Evolutionary conservation across 2,888 invertebrate species (phyloP).

Genomic region (Aporophyla lueneburgensis): DNA sequence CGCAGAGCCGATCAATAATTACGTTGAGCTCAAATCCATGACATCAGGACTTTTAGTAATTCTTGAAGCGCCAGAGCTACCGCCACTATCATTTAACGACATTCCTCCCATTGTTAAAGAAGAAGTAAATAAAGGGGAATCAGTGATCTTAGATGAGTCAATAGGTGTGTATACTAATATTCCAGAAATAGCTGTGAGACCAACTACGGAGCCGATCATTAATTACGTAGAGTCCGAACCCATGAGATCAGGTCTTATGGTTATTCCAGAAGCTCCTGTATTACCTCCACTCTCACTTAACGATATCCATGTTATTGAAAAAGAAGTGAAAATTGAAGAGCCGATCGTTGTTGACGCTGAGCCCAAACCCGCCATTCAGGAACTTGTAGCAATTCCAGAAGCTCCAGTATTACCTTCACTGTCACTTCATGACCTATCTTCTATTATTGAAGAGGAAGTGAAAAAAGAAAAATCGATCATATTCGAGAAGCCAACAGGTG

Average conservation of each 20-base stretch:
- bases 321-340: slow-evolving; percentile 5
- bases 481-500: neutral
- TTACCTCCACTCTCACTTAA: slow-evolving; percentile 10
- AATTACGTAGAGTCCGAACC: neutral
- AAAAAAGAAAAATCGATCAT: neutral
- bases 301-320: neutral
- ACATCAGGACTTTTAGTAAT: neutral
- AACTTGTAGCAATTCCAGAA: neutral
- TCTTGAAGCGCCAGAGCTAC: slow-evolving; percentile 11
- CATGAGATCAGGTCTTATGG: neutral
- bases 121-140: neutral
- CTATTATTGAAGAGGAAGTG: neutral
- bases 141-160: neutral
- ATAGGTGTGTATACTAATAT: neutral
- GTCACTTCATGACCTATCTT: neutral
- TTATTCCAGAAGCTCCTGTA: slow-evolving; percentile 14
- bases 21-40: neutral
- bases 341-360: neutral
- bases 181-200: neutral
- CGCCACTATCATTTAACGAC: neutral
- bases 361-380: neutral
- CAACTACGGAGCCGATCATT: neutral
- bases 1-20: neutral
- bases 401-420: neutral
- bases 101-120: neutral